These are phyloP conservation scores for Rhynchomys soricoides DNA, from an alignment of 2,113 vertebrate species.

Conservation along the genomic window DNA sequence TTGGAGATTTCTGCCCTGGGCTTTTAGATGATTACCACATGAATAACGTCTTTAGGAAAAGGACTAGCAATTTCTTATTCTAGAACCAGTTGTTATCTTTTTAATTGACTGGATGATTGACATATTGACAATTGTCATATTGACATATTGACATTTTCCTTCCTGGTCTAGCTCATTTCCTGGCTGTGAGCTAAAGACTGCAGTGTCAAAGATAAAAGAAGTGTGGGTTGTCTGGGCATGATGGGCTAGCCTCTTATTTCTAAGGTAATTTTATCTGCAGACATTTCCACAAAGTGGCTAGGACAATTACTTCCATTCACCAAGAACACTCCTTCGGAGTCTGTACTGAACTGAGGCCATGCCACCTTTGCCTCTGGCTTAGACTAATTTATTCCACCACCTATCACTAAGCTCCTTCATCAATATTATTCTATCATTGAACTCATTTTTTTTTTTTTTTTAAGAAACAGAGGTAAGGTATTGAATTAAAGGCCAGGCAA, in stretches of 20 bases:
- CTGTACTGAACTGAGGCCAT: background rate
- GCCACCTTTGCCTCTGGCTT: background rate
- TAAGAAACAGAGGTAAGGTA: conserved; percentile 8
- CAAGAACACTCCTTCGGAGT: background rate
- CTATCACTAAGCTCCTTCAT: background rate
- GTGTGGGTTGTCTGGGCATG: background rate
- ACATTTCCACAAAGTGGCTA: background rate
- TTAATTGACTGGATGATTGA: background rate
- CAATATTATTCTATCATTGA: background rate
- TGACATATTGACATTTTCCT: background rate
- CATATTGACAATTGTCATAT: background rate
- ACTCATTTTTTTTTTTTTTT: background rate
- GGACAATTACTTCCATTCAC: background rate
- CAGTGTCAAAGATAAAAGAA: background rate
- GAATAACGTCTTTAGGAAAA: background rate
- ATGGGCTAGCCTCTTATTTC: background rate
- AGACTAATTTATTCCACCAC: background rate
- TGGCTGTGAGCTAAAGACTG: background rate
- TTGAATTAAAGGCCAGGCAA: background rate
- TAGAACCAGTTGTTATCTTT: background rate
- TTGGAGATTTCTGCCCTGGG: background rate
- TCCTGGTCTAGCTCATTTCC: background rate
- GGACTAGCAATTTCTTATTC: too few relatives aligned
- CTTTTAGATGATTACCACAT: background rate
- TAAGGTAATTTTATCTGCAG: background rate